Conservation (phyloP, 2,113 vertebrate genomes). For the Centropus unirufus region DNA sequence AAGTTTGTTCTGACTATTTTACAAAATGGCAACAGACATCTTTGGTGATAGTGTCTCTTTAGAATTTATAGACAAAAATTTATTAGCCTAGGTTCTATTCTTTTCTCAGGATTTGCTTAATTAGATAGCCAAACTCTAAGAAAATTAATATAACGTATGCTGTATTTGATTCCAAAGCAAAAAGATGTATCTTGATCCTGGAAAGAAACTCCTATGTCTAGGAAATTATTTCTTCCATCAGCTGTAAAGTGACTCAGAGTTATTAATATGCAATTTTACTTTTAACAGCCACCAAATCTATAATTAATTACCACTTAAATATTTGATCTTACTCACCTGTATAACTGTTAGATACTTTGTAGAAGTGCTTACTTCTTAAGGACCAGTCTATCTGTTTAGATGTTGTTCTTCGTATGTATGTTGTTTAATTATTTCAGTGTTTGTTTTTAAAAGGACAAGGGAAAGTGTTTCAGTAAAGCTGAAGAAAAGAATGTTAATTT, state of each 20-base stretch:
- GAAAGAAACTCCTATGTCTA: not conserved
- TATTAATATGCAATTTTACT: constrained; percentile 32
- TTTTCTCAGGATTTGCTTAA: not conserved
- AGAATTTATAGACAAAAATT: not conserved
- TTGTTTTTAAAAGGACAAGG: not conserved
- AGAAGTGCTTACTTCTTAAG: not conserved
- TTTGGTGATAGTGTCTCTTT: not conserved
- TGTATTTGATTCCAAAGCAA: not conserved
- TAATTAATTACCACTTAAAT: constrained; percentile 62
- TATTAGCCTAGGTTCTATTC: not conserved
- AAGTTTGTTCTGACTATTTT: not conserved
- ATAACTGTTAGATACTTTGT: constrained; percentile 17
- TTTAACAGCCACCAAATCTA: constrained; percentile 45
- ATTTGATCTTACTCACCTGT: constrained; percentile 39
- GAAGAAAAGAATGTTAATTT: not conserved
- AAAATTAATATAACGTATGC: not conserved
- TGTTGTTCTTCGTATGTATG: not conserved
- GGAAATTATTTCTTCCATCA: constrained; percentile 31
- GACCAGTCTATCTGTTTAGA: not conserved
- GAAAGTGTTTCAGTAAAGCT: not conserved
- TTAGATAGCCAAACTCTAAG: not conserved
- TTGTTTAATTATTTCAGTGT: not conserved
- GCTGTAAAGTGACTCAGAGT: not conserved
- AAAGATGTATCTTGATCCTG: not conserved
- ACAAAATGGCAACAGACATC: not conserved